phyloP scores from a whole-genome alignment of 2,888 invertebrate genomes.

The Asteroscopus sphinx region DNA sequence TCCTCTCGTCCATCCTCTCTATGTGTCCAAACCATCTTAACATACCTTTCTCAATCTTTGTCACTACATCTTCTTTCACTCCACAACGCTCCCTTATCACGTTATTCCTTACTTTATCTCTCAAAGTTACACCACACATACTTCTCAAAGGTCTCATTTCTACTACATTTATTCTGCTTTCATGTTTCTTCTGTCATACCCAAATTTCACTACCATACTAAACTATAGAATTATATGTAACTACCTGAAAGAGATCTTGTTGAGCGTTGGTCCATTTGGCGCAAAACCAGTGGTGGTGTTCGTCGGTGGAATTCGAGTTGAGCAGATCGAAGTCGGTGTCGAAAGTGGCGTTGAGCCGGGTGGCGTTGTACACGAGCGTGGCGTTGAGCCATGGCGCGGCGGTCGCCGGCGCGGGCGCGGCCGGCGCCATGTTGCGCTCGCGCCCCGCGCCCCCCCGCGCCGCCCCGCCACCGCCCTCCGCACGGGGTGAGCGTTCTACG shows the following conservation, averaged over 20 bases:
- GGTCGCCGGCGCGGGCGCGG: constrained; percentile 84
- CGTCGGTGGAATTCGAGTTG: constrained; percentile 84
- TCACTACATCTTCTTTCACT: too few relatives aligned
- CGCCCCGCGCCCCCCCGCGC: constrained; percentile 73
- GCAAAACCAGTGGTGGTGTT: constrained; percentile 90
- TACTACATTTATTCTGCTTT: too few relatives aligned
- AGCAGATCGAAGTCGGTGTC: constrained; percentile 87
- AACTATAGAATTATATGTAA: background rate
- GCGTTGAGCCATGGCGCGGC: constrained; percentile 88
- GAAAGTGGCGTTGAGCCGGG: constrained; percentile 87
- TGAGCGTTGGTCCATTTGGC: constrained; percentile 95
- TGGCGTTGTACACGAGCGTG: constrained; percentile 88
- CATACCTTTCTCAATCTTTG: too few relatives aligned
- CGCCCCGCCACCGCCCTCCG: constrained; percentile 62
- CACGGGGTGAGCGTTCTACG: constrained; percentile 64
- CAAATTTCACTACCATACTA: too few relatives aligned
- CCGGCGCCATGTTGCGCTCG: constrained; percentile 81
- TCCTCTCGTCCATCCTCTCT: too few relatives aligned
- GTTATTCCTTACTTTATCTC: too few relatives aligned
- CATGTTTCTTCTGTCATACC: too few relatives aligned
- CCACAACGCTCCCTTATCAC: too few relatives aligned
- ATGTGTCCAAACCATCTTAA: too few relatives aligned
- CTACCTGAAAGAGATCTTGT: constrained; percentile 93
- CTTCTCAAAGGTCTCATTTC: too few relatives aligned
- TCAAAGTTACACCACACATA: too few relatives aligned